Percentiles rank a stretch among this genome's conserved stretches.
phyloP scores from a whole-genome alignment of 2,797 vertebrate species.

The Notamacropus eugenii region DNA sequence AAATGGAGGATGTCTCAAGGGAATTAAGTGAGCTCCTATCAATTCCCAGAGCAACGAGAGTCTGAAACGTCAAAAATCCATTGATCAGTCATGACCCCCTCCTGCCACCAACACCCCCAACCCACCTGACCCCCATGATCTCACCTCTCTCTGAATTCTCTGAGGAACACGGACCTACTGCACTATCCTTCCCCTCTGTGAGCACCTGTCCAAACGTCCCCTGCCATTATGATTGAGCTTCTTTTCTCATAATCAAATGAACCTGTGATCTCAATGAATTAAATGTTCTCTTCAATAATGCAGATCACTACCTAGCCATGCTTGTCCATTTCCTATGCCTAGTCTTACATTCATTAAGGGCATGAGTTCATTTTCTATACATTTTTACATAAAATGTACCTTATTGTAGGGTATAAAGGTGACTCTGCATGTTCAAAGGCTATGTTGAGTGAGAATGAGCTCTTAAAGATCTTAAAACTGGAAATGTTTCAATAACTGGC shows the following conservation, averaged over 20 bases:
- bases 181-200: background rate
- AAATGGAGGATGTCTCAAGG: slow-evolving; percentile 75
- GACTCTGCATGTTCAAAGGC: background rate
- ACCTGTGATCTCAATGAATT: background rate
- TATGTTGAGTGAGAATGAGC: background rate
- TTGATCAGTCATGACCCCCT: background rate
- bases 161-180: background rate
- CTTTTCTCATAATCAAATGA: background rate
- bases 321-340: background rate
- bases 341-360: background rate
- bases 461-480: background rate
- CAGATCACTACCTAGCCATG: background rate
- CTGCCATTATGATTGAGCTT: background rate
- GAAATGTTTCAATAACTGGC: background rate
- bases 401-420: background rate
- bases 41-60: slow-evolving; percentile 79
- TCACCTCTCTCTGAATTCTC: background rate
- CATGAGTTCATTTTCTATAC: background rate
- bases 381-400: background rate
- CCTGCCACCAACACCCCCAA: background rate
- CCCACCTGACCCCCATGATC: background rate
- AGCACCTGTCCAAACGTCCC: background rate
- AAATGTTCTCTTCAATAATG: background rate
- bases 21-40: slow-evolving; percentile 78
- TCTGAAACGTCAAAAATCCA: slow-evolving; percentile 57